Evolutionary conservation across 2,113 vertebrate species (phyloP).

Genomic region (Nematolebias whitei): DNA sequence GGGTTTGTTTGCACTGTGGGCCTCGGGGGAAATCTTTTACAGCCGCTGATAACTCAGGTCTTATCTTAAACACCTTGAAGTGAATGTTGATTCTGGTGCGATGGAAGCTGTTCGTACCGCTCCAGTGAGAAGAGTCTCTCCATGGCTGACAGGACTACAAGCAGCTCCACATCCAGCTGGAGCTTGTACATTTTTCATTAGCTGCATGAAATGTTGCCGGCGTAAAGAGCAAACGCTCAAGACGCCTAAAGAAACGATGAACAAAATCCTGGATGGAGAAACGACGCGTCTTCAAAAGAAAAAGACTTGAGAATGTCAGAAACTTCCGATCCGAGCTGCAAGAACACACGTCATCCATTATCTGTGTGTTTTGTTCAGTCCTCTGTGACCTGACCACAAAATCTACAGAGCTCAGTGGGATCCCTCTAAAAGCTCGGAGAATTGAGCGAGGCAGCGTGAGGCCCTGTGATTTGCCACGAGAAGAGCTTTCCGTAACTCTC

Average conservation of each 20-base stretch:
- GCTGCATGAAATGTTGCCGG: conserved; percentile 9
- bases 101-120: conserved; percentile 57
- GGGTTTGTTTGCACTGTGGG: conserved; percentile 52
- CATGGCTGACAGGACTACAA: conserved; percentile 34
- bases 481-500: conserved; percentile 23
- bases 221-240: conserved; percentile 1
- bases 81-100: conserved; percentile 52
- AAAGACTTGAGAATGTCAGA: conserved; percentile 13
- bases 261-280: no score
- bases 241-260: no score
- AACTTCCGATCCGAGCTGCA: neutral
- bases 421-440: conserved; percentile 23
- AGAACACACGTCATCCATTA: neutral
- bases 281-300: neutral
- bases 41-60: conserved; percentile 63
- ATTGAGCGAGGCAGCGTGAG: conserved; percentile 31
- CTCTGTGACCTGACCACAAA: conserved; percentile 13
- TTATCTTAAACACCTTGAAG: conserved; percentile 70
- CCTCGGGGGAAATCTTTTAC: conserved; percentile 65
- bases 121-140: conserved; percentile 33
- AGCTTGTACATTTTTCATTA: conserved; percentile 40
- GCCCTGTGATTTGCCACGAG: conserved; percentile 29
- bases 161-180: conserved; percentile 21
- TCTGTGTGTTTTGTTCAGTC: neutral
- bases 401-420: conserved; percentile 22